Conservation (phyloP, 2,888 invertebrate species). For the Macaria liturata region DNA sequence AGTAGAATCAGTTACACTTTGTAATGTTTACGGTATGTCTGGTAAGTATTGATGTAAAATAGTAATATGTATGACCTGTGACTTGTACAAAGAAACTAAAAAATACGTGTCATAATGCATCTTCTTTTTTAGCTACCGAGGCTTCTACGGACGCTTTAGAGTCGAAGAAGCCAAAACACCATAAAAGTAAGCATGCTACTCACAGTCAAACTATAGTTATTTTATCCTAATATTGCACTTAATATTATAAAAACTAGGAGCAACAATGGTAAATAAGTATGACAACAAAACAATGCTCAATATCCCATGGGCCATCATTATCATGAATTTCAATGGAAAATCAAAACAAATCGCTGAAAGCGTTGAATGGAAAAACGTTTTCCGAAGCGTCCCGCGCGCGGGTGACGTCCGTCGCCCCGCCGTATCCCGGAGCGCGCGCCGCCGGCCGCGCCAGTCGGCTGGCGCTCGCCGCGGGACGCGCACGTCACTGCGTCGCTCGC, state of each 20-base stretch:
- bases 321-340: background rate
- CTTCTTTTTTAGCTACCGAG: conserved; percentile 48
- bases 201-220: too few relatives aligned
- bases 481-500: conserved; percentile 49
- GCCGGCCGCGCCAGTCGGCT: conserved; percentile 71
- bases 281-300: too few relatives aligned
- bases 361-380: conserved; percentile 51
- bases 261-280: too few relatives aligned
- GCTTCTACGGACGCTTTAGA: conserved; percentile 57
- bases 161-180: conserved; percentile 55
- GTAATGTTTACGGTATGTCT: conserved; percentile 67
- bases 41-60: conserved; percentile 43
- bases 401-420: conserved; percentile 29
- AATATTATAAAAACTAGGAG: too few relatives aligned
- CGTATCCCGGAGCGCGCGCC: conserved; percentile 33
- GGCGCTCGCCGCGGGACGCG: conserved; percentile 64
- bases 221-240: too few relatives aligned
- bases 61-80: too few relatives aligned
- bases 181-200: conserved; percentile 51
- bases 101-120: too few relatives aligned
- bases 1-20: conserved; percentile 41
- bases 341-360: conserved; percentile 27
- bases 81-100: too few relatives aligned
- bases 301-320: too few relatives aligned
- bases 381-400: conserved; percentile 42